A percentile compares a stretch with the other conserved stretches of the same genome.
Evolutionary conservation across 2,888 invertebrate species (phyloP).

Genomic region (Melanchra persicariae): DNA sequence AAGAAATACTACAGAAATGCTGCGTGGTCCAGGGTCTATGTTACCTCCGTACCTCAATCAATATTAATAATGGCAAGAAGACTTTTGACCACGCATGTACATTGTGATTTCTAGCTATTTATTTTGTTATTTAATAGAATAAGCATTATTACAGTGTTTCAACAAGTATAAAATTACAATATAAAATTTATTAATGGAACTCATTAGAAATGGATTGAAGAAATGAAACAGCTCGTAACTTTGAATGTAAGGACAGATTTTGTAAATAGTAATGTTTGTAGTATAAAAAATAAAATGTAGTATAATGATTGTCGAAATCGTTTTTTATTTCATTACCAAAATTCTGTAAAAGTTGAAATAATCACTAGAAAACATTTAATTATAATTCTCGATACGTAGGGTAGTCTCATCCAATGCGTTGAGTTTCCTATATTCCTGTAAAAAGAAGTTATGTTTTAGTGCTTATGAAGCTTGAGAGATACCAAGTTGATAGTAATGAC

Average conservation of each 20-base stretch:
- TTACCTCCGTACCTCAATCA: conserved; percentile 60
- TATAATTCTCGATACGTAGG: conserved; percentile 64
- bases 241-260: conserved; percentile 78
- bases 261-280: conserved; percentile 87
- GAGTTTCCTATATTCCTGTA: conserved; percentile 77
- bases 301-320: conserved; percentile 86
- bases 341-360: background rate
- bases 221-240: conserved; percentile 68
- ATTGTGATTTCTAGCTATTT: conserved; percentile 85
- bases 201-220: conserved; percentile 69
- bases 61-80: conserved; percentile 45
- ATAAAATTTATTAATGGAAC: conserved; percentile 56
- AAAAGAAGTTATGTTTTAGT: conserved; percentile 22
- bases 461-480: background rate
- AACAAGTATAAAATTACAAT: conserved; percentile 64
- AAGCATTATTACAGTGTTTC: conserved; percentile 75
- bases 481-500: no score
- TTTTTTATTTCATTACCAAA: conserved; percentile 74
- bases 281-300: conserved; percentile 87
- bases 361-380: background rate
- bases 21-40: conserved; percentile 72
- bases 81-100: conserved; percentile 74
- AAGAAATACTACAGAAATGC: conserved; percentile 84
- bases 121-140: conserved; percentile 84
- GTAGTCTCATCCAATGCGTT: conserved; percentile 69